Evolutionary conservation across 2,888 invertebrate species (phyloP), one percentile per base, ranked within the genome.

Genomic region (Protonemura montana): DNA sequence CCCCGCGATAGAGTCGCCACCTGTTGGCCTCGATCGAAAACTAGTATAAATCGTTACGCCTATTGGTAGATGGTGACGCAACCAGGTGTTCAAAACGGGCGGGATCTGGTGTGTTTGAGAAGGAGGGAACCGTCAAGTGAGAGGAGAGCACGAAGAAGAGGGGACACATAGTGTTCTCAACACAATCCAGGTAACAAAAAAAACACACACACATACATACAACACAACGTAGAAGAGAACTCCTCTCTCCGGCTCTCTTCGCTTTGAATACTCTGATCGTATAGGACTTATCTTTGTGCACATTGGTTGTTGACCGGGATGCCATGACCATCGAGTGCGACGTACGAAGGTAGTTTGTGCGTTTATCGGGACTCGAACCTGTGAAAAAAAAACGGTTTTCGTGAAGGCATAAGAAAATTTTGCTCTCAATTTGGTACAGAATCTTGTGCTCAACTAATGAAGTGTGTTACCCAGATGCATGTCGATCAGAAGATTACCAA

Each of bases 1-100:
- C 35, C 28, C 82, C 29, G 29, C 82, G 82, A 30, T 41, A 5
- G 2, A 7, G n/a, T 25, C 30, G 82, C 82, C 82, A 83, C 82
- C 82, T 83, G 82, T 41, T 41, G 42, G 82, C 42, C 26, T 42
- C 25, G 25, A 26, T 35, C 13, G n/a, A n/a, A 16, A 83, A 26
- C 21, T 41, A 82, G 82, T 29, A 82, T 29, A 29, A 59, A 59
- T 41, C 59, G 59, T 59, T 59, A 59, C 59, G 59, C 59, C 82
- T 35, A 83, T 83, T 83, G 82, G 82, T 83, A 35, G 16, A 26
- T 41, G 25, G 29, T 81, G 81, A 42, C 81, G 81, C 27, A 29
- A 81, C 13, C 21, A 29, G 81, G 28, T 29, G 30, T 78, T 78
- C 26, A 13, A 81, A 27, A 29, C 81, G 30, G 81, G 81, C 81